Conservation (phyloP, 2,888 invertebrate genomes). For the Ormyrus pomaceus region DNA sequence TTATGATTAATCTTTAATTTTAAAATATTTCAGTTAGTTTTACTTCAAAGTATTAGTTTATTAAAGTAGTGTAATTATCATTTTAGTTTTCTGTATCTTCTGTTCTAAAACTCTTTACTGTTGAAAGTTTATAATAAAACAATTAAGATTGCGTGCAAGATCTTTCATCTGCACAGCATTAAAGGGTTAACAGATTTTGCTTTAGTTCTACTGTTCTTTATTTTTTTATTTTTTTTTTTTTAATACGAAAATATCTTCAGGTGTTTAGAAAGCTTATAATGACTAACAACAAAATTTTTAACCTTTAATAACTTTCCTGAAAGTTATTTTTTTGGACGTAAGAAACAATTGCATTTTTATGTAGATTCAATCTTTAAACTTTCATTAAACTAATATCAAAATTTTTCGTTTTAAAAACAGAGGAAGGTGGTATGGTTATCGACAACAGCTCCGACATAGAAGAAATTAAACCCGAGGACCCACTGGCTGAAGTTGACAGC, state of each 20-base stretch:
- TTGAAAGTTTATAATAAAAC: too few relatives aligned
- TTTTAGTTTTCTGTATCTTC: background rate
- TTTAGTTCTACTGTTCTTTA: conserved; percentile 33
- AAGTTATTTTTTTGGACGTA: conserved; percentile 19
- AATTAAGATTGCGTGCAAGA: too few relatives aligned
- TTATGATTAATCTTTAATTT: too few relatives aligned
- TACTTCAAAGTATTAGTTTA: background rate
- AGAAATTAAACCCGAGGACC: conserved; percentile 80
- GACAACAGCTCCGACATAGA: conserved; percentile 82
- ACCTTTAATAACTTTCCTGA: conserved; percentile 19
- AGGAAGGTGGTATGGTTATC: conserved; percentile 75
- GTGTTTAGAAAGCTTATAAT: background rate
- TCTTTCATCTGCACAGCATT: conserved; percentile 7
- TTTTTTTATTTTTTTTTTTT: background rate
- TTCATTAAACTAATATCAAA: background rate
- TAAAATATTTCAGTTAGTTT: too few relatives aligned
- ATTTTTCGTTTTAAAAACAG: conserved; percentile 33
- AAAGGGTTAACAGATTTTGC: conserved; percentile 32
- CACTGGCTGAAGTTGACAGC: conserved; percentile 76
- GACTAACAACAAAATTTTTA: background rate
- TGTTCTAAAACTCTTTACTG: too few relatives aligned
- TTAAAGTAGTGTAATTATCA: background rate
- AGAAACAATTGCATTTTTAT: background rate
- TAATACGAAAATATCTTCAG: too few relatives aligned
- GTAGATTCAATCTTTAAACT: background rate